phyloP scores from a whole-genome alignment of 2,113 vertebrate species.

The Perca flavescens region DNA sequence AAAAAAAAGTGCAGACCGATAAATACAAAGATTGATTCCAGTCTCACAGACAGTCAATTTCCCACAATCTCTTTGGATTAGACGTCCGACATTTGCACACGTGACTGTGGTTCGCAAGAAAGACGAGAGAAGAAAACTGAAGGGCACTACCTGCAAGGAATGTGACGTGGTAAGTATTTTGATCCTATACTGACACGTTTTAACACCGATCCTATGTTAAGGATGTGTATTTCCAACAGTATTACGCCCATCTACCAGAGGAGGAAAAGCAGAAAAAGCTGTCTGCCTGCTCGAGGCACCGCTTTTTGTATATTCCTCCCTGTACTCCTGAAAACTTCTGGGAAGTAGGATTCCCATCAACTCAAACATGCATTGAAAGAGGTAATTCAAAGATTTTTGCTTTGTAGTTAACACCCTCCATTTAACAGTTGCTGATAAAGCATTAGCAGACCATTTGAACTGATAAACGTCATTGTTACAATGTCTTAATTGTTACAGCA shows the following conservation, averaged over 20 bases:
- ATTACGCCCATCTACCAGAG: constrained; percentile 92
- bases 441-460: fast-evolving
- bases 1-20: neutral
- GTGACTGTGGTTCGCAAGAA: constrained; percentile 95
- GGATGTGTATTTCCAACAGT: constrained; percentile 78
- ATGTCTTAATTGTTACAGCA: neutral
- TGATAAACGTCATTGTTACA: neutral
- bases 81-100: constrained; percentile 87
- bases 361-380: constrained; percentile 95
- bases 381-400: constrained; percentile 77
- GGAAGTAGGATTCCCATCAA: constrained; percentile 98
- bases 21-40: neutral
- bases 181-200: fast-evolving
- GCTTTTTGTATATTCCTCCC: constrained; percentile 92
- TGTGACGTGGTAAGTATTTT: constrained; percentile 92
- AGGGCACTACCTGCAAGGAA: constrained; percentile 95
- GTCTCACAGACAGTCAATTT: neutral
- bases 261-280: constrained; percentile 92
- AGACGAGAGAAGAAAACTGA: constrained; percentile 94
- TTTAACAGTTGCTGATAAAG: neutral
- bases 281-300: constrained; percentile 92
- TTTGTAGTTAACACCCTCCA: neutral
- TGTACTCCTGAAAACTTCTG: constrained; percentile 97
- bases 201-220: fast-evolving
- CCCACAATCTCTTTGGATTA: constrained; percentile 42